Conservation (phyloP, 2,113 vertebrate species). For the Nymphicus hollandicus region DNA sequence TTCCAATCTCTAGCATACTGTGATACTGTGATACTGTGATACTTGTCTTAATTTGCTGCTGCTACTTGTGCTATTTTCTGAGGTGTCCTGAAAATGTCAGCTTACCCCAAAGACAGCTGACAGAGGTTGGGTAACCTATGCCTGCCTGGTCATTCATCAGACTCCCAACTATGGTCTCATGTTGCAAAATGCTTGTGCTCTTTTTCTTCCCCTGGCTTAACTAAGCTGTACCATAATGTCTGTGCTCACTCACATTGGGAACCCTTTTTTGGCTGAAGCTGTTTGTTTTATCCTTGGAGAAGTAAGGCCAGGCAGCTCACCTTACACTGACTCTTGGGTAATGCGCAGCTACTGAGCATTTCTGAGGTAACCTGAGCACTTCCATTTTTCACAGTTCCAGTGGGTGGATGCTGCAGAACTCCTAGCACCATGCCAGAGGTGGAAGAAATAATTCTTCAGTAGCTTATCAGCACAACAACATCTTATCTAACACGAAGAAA, state of each 20-base stretch:
- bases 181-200: background rate
- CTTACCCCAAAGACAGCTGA: background rate
- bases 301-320: background rate
- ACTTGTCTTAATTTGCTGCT: background rate
- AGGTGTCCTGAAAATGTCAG: background rate
- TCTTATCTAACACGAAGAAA: background rate
- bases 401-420: background rate
- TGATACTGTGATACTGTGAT: no score
- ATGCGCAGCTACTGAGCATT: background rate
- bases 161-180: background rate
- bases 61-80: background rate
- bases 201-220: background rate
- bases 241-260: background rate
- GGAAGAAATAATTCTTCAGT: background rate
- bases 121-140: background rate
- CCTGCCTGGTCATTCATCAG: background rate
- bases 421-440: background rate
- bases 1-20: no score
- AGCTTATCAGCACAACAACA: background rate
- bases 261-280: background rate
- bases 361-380: background rate
- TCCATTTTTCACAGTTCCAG: background rate
- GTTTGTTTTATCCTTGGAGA: background rate
- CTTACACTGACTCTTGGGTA: background rate
- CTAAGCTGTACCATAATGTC: background rate